Evolutionary conservation across 1,140 invertebrate genomes (phyloP), one percentile per base, ranked within the genome.

Genomic region (Oreohelix idahoensis): DNA sequence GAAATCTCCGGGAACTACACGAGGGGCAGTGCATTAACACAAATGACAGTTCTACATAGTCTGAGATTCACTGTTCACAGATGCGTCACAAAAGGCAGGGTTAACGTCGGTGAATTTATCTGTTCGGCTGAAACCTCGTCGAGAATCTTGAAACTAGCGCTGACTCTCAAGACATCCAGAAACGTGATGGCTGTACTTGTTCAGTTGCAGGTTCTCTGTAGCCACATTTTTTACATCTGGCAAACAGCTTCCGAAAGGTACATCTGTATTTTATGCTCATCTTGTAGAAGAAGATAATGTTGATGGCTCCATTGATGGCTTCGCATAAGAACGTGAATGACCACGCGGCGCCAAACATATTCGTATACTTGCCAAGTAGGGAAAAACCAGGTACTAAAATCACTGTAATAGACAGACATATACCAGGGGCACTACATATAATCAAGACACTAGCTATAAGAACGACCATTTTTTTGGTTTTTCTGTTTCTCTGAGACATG

Each of bases 221-320:
- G 15, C 51, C 8, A 58, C 17, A 17, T 26, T 20, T 58, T 58
- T 4, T 58, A 26, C 29, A 58, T 26, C 29, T 13, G 2, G 32
- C 10, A 49, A 75, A 75, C 17, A 75, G n/a, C 11, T 42, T 8
- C 2, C 42, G 29, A 39, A 42, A 39, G 2, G 26, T 39, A 1
- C 42, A 1, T 32, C 39, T 75, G 39, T 75, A 75, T 26, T 32
- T 75, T 32, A 17, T 42, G 39, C 73, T 75, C 73, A 75, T 42
- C n/a, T 20, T 75, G 39, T 75, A 75, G 45, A 23, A 75, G 10
- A 75, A 23, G 42, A 75, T 32, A n/a, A 75, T 42, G n/a, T 75
- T 75, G 38, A 75, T 8, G 10, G 20, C 26, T 1, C 38, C 4
- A 26, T 75, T 75, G 5, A 49, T 39, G 13, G 73, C n/a, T 17